phyloP scores from a whole-genome alignment of 2,113 vertebrate genomes.

The Chionis minor region DNA sequence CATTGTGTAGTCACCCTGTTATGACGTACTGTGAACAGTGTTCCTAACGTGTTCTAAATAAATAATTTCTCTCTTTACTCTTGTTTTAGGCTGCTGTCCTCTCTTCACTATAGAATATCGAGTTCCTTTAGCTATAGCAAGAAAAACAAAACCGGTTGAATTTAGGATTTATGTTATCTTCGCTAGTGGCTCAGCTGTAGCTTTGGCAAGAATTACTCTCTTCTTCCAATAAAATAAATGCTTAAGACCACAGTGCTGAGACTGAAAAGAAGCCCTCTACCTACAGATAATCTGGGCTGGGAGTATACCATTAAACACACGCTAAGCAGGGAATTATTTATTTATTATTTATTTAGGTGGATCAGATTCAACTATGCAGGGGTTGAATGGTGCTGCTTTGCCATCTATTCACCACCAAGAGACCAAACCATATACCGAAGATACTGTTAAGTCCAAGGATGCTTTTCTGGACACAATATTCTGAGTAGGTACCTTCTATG shows the following conservation, averaged over 20 bases:
- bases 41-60: slow-evolving; percentile 47
- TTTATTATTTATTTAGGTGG: not conserved
- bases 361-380: not conserved
- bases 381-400: not conserved
- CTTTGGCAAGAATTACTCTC: not conserved
- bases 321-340: not conserved
- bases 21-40: slow-evolving; percentile 36
- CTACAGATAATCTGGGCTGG: not conserved
- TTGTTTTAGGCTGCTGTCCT: not conserved
- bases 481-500: not conserved
- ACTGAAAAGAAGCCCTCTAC: not conserved
- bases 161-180: not conserved
- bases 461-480: not conserved
- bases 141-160: not conserved
- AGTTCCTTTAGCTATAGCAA: not conserved
- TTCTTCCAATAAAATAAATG: not conserved
- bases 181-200: not conserved
- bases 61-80: slow-evolving; percentile 42
- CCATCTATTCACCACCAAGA: not conserved
- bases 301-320: not conserved
- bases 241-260: not conserved
- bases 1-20: slow-evolving; percentile 29
- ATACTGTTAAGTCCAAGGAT: not conserved
- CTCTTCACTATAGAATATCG: not conserved
- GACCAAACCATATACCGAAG: not conserved